Percentiles rank a stretch among this genome's conserved stretches.
phyloP scores from a whole-genome alignment of 2,888 invertebrate genomes.

The Melinaea marsaeus region DNA sequence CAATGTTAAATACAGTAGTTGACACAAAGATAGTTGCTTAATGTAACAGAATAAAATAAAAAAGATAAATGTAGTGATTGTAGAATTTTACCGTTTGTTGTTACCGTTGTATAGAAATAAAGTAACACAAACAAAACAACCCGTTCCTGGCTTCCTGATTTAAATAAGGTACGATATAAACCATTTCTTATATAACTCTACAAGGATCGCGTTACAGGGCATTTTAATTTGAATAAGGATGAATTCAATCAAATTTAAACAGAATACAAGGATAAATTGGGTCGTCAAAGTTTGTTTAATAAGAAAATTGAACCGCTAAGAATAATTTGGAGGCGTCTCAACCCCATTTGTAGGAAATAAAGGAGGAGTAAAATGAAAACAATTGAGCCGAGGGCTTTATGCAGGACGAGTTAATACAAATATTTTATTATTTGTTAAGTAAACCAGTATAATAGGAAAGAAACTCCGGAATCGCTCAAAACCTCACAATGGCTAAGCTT shows the following conservation, averaged over 20 bases:
- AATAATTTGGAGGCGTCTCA: conserved; percentile 40
- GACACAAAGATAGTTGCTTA: too few species aligned
- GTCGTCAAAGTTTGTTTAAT: conserved; percentile 42
- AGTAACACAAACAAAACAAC: too few species aligned
- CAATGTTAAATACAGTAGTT: too few species aligned
- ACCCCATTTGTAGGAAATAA: conserved; percentile 38
- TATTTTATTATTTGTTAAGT: too few species aligned
- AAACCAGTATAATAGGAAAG: too few species aligned
- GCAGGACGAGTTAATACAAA: too few species aligned
- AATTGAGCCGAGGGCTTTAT: conserved; percentile 25
- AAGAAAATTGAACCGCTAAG: conserved; percentile 43
- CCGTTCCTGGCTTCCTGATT: too few species aligned
- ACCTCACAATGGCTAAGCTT: conserved; percentile 38
- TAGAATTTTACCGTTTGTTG: too few species aligned
- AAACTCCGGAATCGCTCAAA: too few species aligned
- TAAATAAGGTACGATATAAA: conserved; percentile 23
- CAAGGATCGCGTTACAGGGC: conserved; percentile 28
- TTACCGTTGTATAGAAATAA: too few species aligned
- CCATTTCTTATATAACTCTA: conserved; percentile 33
- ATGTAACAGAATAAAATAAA: too few species aligned
- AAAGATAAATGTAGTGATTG: too few species aligned
- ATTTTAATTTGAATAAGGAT: conserved; percentile 43
- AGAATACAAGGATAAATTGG: conserved; percentile 42
- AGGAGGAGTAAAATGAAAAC: conserved; percentile 38
- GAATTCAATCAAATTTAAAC: conserved; percentile 52